Evolutionary conservation across 2,113 vertebrate genomes (phyloP).

Genomic region (Calonectris borealis): DNA sequence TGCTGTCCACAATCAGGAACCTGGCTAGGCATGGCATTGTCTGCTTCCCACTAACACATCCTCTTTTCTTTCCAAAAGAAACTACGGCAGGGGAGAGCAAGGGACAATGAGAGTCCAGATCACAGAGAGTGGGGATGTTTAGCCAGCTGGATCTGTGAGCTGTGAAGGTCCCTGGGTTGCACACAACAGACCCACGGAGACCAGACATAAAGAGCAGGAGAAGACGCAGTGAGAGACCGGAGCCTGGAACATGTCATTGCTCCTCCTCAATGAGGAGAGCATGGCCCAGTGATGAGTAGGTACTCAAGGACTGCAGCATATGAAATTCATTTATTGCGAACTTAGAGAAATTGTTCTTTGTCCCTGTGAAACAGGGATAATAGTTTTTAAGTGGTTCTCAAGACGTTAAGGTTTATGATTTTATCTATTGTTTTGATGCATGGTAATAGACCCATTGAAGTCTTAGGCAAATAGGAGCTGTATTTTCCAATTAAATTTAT

Average conservation of each 20-base stretch:
- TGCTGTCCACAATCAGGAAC: not conserved
- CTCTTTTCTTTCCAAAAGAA: not conserved
- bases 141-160: not conserved
- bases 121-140: not conserved
- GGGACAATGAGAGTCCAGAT: not conserved
- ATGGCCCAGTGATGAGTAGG: not conserved
- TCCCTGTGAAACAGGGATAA: not conserved
- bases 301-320: not conserved
- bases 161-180: not conserved
- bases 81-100: not conserved
- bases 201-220: not conserved
- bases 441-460: not conserved
- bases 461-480: not conserved
- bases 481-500: not conserved
- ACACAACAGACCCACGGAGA: not conserved
- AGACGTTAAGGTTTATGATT: not conserved
- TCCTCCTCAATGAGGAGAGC: not conserved
- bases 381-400: not conserved
- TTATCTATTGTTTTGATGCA: not conserved
- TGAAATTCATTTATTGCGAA: not conserved
- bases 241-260: not conserved
- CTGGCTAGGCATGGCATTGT: not conserved
- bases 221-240: not conserved
- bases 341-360: not conserved
- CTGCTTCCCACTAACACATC: not conserved